Conservation (phyloP, 1,140 invertebrate species). For the Bombus terrestris region DNA sequence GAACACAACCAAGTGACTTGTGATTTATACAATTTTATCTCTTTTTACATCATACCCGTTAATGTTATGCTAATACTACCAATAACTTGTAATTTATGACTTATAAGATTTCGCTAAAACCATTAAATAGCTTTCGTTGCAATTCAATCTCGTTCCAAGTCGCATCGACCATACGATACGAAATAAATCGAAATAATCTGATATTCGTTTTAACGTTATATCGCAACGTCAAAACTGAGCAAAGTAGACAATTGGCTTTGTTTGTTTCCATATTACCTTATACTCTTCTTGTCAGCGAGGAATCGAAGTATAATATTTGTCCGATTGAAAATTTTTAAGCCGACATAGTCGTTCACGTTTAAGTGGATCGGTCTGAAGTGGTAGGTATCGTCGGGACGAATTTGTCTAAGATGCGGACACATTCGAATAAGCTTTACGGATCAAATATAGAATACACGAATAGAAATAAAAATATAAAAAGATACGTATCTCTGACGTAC, state of each 20-base stretch:
- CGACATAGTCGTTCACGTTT: constrained; percentile 59
- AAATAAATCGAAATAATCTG: too few relatives aligned
- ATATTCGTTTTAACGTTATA: too few relatives aligned
- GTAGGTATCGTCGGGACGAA: background rate
- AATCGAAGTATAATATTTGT: constrained; percentile 62
- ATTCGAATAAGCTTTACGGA: background rate
- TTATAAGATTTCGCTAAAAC: too few relatives aligned
- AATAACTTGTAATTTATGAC: too few relatives aligned
- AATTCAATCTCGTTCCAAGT: too few relatives aligned
- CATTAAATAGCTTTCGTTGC: too few relatives aligned
- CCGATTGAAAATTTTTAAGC: constrained; percentile 58
- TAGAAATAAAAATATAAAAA: background rate
- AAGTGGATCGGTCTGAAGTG: constrained; percentile 58
- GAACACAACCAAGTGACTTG: background rate
- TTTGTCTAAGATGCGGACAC: background rate
- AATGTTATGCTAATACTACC: too few relatives aligned
- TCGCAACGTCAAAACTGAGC: too few relatives aligned
- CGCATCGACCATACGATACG: too few relatives aligned
- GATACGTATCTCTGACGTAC: too few relatives aligned
- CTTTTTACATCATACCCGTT: too few relatives aligned
- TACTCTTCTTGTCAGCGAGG: constrained; percentile 27
- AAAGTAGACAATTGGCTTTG: background rate
- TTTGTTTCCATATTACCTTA: constrained; percentile 44
- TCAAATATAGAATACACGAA: background rate
- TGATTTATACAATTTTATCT: background rate